Evolutionary conservation across 2,797 vertebrate genomes (phyloP).

Genomic region (Smutsia gigantea): DNA sequence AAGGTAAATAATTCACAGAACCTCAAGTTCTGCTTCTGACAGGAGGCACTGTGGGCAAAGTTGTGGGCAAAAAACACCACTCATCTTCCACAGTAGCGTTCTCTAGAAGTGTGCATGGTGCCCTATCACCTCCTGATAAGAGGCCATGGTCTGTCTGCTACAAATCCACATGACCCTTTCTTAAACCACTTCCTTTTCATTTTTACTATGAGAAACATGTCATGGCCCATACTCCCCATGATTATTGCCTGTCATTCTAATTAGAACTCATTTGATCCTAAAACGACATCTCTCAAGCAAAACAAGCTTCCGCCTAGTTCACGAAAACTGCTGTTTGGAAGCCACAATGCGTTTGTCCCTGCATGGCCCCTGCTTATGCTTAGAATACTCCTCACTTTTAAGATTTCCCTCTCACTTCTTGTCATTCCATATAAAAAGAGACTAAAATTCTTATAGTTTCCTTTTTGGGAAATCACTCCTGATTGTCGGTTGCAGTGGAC

Average conservation of each 20-base stretch:
- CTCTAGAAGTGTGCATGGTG: neutral
- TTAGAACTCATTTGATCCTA: neutral
- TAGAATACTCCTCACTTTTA: neutral
- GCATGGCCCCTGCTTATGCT: neutral
- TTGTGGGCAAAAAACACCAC: too few species aligned
- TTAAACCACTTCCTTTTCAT: neutral
- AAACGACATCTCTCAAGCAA: neutral
- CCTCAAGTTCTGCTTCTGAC: neutral
- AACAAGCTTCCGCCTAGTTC: neutral
- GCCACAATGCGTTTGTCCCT: neutral
- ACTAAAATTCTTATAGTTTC: neutral
- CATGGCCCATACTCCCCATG: neutral
- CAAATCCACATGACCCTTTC: neutral
- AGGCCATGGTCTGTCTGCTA: neutral
- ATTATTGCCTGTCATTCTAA: neutral
- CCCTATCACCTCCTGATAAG: neutral
- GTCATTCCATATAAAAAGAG: neutral
- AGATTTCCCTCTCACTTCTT: neutral
- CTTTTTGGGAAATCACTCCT: neutral
- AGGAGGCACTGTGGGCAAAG: neutral
- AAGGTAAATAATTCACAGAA: slow-evolving; percentile 34
- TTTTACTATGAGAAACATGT: neutral
- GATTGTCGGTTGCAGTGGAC: neutral
- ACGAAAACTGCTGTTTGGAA: neutral
- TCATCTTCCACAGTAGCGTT: neutral